A percentile compares a stretch with the other conserved stretches of the same genome.
Conservation (phyloP, 2,113 vertebrate genomes). For the Eulemur rufifrons region DNA sequence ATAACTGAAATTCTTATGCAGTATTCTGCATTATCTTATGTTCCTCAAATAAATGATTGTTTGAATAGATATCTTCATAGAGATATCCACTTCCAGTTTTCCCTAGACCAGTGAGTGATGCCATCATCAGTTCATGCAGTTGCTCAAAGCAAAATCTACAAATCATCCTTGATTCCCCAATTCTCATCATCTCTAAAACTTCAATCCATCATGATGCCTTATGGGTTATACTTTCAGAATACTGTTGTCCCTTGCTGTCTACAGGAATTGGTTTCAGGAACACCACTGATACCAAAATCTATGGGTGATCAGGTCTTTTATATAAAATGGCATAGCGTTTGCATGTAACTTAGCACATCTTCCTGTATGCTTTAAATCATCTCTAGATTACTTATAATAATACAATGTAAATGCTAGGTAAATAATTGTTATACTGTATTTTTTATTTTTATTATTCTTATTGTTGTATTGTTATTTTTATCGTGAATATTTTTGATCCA, state of each 20-base stretch:
- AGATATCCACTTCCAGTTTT: neutral
- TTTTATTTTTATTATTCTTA: too few relatives aligned
- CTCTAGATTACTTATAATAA: neutral
- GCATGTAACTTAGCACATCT: neutral
- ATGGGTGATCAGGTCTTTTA: neutral
- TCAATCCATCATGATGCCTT: neutral
- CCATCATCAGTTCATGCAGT: neutral
- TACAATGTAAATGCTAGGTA: neutral
- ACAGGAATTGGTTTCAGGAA: neutral
- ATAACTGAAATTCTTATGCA: neutral
- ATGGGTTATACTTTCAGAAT: neutral
- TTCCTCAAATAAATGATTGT: neutral
- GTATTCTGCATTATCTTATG: neutral
- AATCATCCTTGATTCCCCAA: neutral
- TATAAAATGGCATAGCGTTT: neutral
- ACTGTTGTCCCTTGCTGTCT: neutral
- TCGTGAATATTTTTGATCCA: neutral
- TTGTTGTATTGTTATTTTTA: neutral
- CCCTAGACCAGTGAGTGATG: neutral
- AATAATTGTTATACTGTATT: neutral
- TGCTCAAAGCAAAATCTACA: neutral
- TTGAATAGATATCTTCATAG: neutral
- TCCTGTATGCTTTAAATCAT: neutral
- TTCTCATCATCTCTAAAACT: neutral
- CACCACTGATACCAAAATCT: neutral